These are phyloP conservation scores for Podarcis muralis DNA, from an alignment of 2,113 vertebrate genomes.

Conservation along the genomic window DNA sequence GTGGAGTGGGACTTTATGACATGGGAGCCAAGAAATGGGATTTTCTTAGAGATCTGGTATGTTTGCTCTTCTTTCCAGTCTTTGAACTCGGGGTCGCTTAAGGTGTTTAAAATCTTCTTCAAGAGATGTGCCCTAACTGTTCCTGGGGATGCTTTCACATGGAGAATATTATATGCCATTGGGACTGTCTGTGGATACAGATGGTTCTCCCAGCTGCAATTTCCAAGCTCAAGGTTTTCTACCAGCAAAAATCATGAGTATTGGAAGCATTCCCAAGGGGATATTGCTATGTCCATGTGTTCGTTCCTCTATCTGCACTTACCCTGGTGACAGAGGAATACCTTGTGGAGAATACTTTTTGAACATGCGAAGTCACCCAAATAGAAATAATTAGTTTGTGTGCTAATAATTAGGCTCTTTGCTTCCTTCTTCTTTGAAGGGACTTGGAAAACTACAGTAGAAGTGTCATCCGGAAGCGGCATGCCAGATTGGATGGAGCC, in stretches of 20 bases:
- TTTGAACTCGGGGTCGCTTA: conserved; percentile 10
- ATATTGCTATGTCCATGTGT: not conserved
- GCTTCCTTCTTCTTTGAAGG: not conserved
- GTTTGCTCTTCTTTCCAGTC: conserved; percentile 36
- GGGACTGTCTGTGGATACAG: not conserved
- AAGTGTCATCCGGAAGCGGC: not conserved
- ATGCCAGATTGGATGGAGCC: too few relatives aligned
- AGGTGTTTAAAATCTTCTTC: not conserved
- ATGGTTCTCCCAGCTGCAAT: not conserved
- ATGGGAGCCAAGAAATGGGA: conserved; percentile 97
- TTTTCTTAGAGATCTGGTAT: conserved; percentile 96
- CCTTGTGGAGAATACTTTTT: not conserved
- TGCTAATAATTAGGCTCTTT: not conserved
- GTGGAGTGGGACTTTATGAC: conserved; percentile 95
- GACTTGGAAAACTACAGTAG: not conserved
- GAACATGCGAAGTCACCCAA: not conserved
- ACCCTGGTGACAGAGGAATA: not conserved
- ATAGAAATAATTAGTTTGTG: not conserved
- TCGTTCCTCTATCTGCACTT: not conserved
- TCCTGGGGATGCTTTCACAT: not conserved
- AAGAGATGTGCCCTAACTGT: not conserved
- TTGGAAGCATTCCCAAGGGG: not conserved
- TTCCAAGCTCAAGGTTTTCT: not conserved
- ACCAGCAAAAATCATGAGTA: not conserved
- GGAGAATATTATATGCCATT: not conserved